Percentiles rank a stretch among this genome's conserved stretches.
phyloP scores from a whole-genome alignment of 2,888 invertebrate species.

The Fragum whitleyi region DNA sequence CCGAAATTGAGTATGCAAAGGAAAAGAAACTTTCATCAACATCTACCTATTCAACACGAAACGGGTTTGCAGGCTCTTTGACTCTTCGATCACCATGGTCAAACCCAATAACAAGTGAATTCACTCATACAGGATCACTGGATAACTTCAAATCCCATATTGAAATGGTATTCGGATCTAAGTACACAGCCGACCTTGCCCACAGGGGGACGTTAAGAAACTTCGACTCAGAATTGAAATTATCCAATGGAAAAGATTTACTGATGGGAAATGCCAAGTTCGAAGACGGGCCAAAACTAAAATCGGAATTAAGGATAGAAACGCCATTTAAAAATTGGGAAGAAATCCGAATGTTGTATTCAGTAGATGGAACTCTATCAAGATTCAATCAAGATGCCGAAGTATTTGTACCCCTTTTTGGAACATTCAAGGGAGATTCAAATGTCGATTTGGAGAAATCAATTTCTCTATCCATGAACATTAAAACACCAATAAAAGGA shows the following conservation, averaged over 20 bases:
- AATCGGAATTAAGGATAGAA: constrained; percentile 27
- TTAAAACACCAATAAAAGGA: constrained; percentile 48
- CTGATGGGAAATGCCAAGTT: constrained; percentile 32
- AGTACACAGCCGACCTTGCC: constrained; percentile 30
- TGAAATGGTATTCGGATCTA: constrained; percentile 36
- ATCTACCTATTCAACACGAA: constrained; percentile 29
- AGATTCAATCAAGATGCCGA: constrained; percentile 39
- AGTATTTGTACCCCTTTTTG: constrained; percentile 29
- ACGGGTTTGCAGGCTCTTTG: constrained; percentile 34
- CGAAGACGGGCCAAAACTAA: constrained; percentile 27
- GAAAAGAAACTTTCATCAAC: constrained; percentile 31
- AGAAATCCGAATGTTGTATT: constrained; percentile 27
- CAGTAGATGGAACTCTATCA: constrained; percentile 33
- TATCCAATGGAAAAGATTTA: constrained; percentile 21
- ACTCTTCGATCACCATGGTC: constrained; percentile 35
- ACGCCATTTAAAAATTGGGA: constrained; percentile 38
- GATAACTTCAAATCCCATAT: constrained; percentile 38
- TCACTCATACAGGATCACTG: constrained; percentile 31
- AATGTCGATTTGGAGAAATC: constrained; percentile 12
- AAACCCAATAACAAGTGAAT: constrained; percentile 26
- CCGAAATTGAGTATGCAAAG: constrained; percentile 41
- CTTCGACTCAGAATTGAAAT: constrained; percentile 27
- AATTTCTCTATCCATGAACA: not conserved
- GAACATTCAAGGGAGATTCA: constrained; percentile 30
- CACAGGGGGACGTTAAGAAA: constrained; percentile 21